Conservation (phyloP, 2,113 vertebrate genomes). For the Charadrius vociferus region DNA sequence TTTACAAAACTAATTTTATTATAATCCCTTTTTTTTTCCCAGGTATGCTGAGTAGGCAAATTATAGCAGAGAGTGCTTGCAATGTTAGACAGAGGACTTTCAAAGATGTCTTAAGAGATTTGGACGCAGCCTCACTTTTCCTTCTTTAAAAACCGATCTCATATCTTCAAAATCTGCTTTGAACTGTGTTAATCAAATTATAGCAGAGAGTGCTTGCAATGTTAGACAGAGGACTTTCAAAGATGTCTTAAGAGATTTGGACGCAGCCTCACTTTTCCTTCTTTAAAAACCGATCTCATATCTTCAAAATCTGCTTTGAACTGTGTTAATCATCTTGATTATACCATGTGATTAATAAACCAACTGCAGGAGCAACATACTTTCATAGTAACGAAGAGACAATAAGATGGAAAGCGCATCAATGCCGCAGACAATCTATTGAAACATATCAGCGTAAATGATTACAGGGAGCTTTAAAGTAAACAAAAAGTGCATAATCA, state of each 20-base stretch:
- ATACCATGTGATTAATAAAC: not conserved
- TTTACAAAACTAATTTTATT: not conserved
- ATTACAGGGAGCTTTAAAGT: not conserved
- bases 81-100: not conserved
- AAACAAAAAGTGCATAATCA: not conserved
- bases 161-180: conserved; percentile 17
- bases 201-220: not conserved
- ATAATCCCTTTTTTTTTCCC: not conserved
- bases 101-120: not conserved
- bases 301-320: conserved; percentile 22
- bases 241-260: not conserved
- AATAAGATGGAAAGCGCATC: conserved; percentile 2
- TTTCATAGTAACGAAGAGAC: not conserved
- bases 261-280: not conserved
- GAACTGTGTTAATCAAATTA: conserved; percentile 21
- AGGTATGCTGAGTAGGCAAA: conserved; percentile 4
- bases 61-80: not conserved
- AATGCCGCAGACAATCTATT: not conserved
- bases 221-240: not conserved
- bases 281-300: conserved; percentile 4
- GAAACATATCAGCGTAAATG: not conserved
- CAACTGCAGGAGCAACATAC: not conserved
- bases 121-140: not conserved
- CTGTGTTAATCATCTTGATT: conserved; percentile 1
- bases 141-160: conserved; percentile 3